Conservation (phyloP, 2,113 vertebrate genomes). For the Amblyopsis rosae region DNA sequence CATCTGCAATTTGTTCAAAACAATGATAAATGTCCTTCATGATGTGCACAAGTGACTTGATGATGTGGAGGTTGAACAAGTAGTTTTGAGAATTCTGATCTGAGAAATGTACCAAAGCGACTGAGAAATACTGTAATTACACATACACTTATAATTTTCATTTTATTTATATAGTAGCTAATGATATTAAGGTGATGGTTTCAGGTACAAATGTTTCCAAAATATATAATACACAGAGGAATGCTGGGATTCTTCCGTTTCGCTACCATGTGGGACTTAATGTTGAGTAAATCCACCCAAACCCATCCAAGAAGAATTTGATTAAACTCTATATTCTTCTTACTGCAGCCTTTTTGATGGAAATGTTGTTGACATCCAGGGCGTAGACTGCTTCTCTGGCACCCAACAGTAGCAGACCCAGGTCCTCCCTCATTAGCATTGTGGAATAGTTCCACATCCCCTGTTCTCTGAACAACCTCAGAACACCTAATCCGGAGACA, state of each 20-base stretch:
- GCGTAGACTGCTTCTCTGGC: slow-evolving; percentile 79
- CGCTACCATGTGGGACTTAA: no score
- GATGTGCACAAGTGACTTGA: no score
- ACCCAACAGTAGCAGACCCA: slow-evolving; percentile 70
- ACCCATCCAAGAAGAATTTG: not conserved
- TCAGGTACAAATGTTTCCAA: no score
- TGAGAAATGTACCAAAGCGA: no score
- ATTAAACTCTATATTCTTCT: slow-evolving; percentile 17
- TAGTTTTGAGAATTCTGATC: no score
- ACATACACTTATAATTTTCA: not conserved
- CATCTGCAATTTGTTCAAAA: no score
- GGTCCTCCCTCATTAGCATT: slow-evolving; percentile 74
- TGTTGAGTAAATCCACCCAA: no score
- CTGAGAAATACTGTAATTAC: no score
- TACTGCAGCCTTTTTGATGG: slow-evolving; percentile 62
- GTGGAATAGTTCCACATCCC: slow-evolving; percentile 75
- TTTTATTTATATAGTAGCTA: not conserved
- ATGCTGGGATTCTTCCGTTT: not conserved
- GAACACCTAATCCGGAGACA: slow-evolving; percentile 49
- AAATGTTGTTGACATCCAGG: slow-evolving; percentile 73
- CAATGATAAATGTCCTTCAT: no score
- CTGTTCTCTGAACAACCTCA: slow-evolving; percentile 66
- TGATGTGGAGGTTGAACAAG: no score
- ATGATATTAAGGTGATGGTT: not conserved
- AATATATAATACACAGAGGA: not conserved